phyloP scores from a whole-genome alignment of 2,888 invertebrate genomes.

The Eudemis profundana region DNA sequence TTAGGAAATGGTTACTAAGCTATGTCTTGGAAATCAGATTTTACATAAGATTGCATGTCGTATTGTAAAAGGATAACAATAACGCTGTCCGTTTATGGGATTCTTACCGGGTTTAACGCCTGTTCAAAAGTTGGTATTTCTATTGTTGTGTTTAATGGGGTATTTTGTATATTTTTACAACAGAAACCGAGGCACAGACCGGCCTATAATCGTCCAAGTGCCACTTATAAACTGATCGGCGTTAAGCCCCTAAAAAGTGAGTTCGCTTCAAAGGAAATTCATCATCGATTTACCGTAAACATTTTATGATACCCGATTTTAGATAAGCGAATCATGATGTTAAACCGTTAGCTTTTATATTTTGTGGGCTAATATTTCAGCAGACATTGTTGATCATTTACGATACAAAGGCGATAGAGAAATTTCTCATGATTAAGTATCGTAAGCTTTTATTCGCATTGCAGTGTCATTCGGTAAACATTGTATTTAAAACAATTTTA shows the following conservation, averaged over 20 bases:
- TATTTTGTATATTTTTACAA: background rate
- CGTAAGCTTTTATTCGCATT: background rate
- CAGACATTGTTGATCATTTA: constrained; percentile 27
- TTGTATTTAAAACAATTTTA: too few relatives aligned
- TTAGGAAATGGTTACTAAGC: background rate
- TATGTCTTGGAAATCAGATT: background rate
- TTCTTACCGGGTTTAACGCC: background rate
- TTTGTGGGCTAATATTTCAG: constrained; percentile 34
- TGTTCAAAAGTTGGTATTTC: too few relatives aligned
- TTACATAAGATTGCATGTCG: background rate
- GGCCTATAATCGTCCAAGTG: constrained; percentile 4
- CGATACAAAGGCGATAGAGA: background rate
- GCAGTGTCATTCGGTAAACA: background rate
- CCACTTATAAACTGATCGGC: constrained; percentile 6
- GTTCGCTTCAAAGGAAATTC: constrained; percentile 34
- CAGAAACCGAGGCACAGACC: background rate
- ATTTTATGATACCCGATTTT: constrained; percentile 53
- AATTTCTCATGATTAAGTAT: background rate
- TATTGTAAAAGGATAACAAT: background rate
- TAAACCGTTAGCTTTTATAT: constrained; percentile 49
- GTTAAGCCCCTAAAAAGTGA: constrained; percentile 13
- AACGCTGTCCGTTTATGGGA: background rate
- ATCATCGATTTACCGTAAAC: constrained; percentile 62
- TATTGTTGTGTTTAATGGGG: background rate
- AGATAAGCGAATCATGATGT: constrained; percentile 54